These are phyloP conservation scores for Tursiops truncatus DNA, from an alignment of 2,113 vertebrate genomes.

Conservation along the genomic window DNA sequence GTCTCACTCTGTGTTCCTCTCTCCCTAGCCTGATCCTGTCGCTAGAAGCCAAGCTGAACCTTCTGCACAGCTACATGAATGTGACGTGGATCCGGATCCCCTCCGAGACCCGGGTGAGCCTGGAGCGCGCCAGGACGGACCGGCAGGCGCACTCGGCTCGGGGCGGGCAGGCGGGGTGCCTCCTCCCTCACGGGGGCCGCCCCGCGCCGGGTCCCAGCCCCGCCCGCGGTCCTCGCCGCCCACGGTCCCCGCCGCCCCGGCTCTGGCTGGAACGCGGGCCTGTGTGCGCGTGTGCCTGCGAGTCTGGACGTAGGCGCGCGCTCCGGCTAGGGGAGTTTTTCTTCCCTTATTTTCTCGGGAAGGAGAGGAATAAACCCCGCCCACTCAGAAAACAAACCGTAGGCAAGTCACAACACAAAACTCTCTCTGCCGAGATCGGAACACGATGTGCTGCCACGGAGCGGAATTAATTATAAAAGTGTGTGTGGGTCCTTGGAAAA, in stretches of 20 bases:
- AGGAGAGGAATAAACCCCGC: constrained; percentile 48
- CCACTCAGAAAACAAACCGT: constrained; percentile 53
- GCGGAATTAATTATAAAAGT: constrained; percentile 25
- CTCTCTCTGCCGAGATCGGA: background rate
- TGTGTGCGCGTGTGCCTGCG: background rate
- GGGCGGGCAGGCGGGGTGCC: background rate
- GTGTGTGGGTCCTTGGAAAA: constrained; percentile 10
- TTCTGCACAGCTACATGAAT: constrained; percentile 99
- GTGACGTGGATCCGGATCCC: constrained; percentile 99
- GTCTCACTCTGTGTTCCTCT: background rate
- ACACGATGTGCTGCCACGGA: background rate
- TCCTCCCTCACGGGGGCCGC: background rate
- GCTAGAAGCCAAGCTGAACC: constrained; percentile 97
- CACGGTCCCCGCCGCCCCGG: background rate
- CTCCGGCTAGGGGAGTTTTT: background rate
- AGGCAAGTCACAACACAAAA: constrained; percentile 56
- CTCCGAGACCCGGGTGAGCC: constrained; percentile 94
- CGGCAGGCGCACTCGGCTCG: background rate
- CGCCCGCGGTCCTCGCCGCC: background rate
- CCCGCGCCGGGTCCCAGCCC: background rate
- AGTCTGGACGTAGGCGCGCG: fast-evolving
- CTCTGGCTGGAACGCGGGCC: background rate
- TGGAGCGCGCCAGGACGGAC: fast-evolving
- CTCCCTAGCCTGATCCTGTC: constrained; percentile 94
- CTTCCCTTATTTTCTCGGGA: background rate